A percentile compares a stretch with the other conserved stretches of the same genome.
Conservation (phyloP, 2,797 vertebrate species). For the Cyprinodon diabolis region DNA sequence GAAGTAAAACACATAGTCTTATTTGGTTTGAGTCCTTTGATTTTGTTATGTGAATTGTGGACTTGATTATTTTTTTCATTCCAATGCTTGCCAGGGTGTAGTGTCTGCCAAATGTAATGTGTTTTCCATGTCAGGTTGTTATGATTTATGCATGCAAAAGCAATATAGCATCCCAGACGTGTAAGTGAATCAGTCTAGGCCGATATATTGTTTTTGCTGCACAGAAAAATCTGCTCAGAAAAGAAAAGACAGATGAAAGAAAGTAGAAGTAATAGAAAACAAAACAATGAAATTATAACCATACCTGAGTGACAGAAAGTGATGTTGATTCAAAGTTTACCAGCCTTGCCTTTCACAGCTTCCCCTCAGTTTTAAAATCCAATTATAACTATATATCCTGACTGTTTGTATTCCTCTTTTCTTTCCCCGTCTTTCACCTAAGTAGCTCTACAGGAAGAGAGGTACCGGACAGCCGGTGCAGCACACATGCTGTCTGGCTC, state of each 20-base stretch:
- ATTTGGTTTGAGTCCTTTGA: slow-evolving; percentile 65
- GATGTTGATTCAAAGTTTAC: slow-evolving; percentile 42
- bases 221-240: slow-evolving; percentile 25
- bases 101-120: slow-evolving; percentile 52
- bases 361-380: slow-evolving; percentile 37
- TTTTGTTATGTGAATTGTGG: slow-evolving; percentile 63
- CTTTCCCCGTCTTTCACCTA: slow-evolving; percentile 48
- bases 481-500: slow-evolving; percentile 32
- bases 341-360: slow-evolving; percentile 9
- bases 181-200: slow-evolving; percentile 49
- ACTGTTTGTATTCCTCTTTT: slow-evolving; percentile 33
- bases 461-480: slow-evolving; percentile 28
- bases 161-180: slow-evolving; percentile 51
- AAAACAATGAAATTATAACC: slow-evolving; percentile 38
- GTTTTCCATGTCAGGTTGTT: slow-evolving; percentile 47
- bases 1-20: slow-evolving; percentile 48
- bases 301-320: slow-evolving; percentile 6
- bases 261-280: background rate
- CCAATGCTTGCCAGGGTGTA: slow-evolving; percentile 33
- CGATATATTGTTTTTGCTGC: slow-evolving; percentile 45
- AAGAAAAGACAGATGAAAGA: slow-evolving; percentile 25
- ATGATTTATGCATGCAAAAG: slow-evolving; percentile 67
- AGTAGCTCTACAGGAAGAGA: slow-evolving; percentile 33
- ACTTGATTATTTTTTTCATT: slow-evolving; percentile 65
- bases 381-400: slow-evolving; percentile 23